phyloP scores from a whole-genome alignment of 2,888 invertebrate genomes.

The Lamellibrachia columna region DNA sequence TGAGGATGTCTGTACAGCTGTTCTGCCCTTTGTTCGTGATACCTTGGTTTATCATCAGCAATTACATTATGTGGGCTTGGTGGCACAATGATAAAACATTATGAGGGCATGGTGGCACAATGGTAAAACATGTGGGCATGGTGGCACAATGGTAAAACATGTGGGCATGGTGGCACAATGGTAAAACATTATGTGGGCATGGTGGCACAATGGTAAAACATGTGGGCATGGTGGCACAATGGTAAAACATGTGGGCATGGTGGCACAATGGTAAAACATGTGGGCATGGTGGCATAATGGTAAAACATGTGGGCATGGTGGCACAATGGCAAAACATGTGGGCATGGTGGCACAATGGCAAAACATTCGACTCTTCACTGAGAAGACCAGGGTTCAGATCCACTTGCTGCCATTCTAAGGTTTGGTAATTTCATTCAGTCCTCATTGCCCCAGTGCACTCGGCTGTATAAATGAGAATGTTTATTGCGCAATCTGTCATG shows the following conservation, averaged over 20 bases:
- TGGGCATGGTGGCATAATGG: background rate
- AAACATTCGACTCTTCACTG: background rate
- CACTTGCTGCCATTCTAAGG: background rate
- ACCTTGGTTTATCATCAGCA: background rate
- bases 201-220: no score
- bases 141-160: no score
- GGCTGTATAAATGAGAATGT: no score
- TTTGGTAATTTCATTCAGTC: background rate
- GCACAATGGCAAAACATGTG: background rate
- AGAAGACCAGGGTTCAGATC: background rate
- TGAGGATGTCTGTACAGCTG: slow-evolving; percentile 20
- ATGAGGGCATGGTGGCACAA: background rate
- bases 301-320: background rate
- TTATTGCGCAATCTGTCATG: background rate
- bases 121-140: no score
- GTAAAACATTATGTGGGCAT: no score
- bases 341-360: background rate
- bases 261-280: no score
- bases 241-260: no score
- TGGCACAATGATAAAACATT: background rate
- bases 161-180: no score
- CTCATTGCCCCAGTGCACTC: no score
- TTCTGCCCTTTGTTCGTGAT: background rate
- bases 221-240: no score
- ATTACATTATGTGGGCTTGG: no score